phyloP scores from a whole-genome alignment of 2,797 vertebrate genomes.

The Malacoraja senta region DNA sequence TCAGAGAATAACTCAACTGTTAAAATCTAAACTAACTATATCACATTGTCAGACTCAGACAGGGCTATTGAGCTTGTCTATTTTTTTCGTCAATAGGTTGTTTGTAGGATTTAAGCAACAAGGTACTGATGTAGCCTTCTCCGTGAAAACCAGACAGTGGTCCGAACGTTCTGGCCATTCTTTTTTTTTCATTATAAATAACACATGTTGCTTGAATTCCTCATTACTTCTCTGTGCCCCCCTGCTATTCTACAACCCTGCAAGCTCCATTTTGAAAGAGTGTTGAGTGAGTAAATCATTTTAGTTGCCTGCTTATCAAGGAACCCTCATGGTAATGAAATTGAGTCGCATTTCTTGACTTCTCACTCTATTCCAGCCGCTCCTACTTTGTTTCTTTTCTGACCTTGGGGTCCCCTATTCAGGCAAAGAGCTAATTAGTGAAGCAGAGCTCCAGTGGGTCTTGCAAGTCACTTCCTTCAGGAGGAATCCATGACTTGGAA shows the following conservation, averaged over 20 bases:
- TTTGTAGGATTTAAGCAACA: neutral
- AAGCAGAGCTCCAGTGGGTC: constrained; percentile 34
- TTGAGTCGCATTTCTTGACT: constrained; percentile 42
- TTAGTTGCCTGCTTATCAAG: constrained; percentile 38
- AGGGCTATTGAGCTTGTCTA: neutral
- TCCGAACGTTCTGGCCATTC: constrained; percentile 37
- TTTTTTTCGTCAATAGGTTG: neutral
- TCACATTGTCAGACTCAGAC: neutral
- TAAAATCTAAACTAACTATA: neutral
- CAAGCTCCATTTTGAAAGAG: constrained; percentile 42
- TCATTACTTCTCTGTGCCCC: constrained; percentile 42
- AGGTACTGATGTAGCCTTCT: constrained; percentile 38
- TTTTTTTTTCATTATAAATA: constrained; percentile 43
- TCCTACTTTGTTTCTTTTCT: constrained; percentile 28
- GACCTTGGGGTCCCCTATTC: constrained; percentile 33
- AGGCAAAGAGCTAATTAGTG: constrained; percentile 37
- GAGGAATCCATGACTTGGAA: constrained; percentile 38
- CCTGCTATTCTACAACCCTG: constrained; percentile 43
- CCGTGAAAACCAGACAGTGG: constrained; percentile 31
- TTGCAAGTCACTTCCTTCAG: constrained; percentile 37
- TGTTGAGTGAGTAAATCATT: constrained; percentile 40
- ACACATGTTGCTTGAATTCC: constrained; percentile 42
- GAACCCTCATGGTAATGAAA: constrained; percentile 39
- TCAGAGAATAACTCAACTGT: neutral
- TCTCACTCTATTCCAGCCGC: constrained; percentile 29